These are phyloP conservation scores for Pogonomyrmex barbatus DNA, from an alignment of 1,140 invertebrate genomes.

Conservation along the genomic window DNA sequence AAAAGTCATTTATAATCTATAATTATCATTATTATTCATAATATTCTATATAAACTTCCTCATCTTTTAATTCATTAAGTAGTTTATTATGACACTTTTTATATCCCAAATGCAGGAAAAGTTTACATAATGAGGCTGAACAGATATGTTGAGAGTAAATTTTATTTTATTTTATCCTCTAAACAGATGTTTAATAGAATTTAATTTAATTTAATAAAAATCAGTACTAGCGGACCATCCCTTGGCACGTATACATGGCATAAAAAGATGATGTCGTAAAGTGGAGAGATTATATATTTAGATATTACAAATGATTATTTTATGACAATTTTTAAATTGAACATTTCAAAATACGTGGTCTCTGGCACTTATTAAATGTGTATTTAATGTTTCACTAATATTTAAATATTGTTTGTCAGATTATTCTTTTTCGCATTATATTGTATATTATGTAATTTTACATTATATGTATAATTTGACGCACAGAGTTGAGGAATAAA, in stretches of 20 bases:
- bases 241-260: slow-evolving; percentile 47
- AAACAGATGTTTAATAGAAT: slow-evolving; percentile 5
- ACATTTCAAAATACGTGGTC: not conserved
- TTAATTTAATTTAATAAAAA: slow-evolving; percentile 31
- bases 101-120: not conserved
- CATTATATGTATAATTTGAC: slow-evolving; percentile 16
- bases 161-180: slow-evolving; percentile 3
- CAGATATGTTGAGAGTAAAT: slow-evolving; percentile 13
- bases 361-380: slow-evolving; percentile 28
- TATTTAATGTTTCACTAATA: slow-evolving; percentile 41
- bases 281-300: slow-evolving; percentile 70
- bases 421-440: slow-evolving; percentile 39
- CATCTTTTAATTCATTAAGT: slow-evolving; percentile 40
- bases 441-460: slow-evolving; percentile 48
- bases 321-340: not conserved
- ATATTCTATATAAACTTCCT: slow-evolving; percentile 32
- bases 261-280: slow-evolving; percentile 60
- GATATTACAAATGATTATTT: slow-evolving; percentile 30
- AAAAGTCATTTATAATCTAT: slow-evolving; percentile 28
- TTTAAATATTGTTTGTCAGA: slow-evolving; percentile 31
- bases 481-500: slow-evolving; percentile 35
- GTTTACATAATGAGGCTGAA: not conserved
- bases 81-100: not conserved
- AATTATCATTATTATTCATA: slow-evolving; percentile 43
- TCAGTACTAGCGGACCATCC: slow-evolving; percentile 63